Evolutionary conservation across 2,797 vertebrate genomes (phyloP), one percentile per base, ranked within the genome.

Genomic region (Alfaro cultratus): DNA sequence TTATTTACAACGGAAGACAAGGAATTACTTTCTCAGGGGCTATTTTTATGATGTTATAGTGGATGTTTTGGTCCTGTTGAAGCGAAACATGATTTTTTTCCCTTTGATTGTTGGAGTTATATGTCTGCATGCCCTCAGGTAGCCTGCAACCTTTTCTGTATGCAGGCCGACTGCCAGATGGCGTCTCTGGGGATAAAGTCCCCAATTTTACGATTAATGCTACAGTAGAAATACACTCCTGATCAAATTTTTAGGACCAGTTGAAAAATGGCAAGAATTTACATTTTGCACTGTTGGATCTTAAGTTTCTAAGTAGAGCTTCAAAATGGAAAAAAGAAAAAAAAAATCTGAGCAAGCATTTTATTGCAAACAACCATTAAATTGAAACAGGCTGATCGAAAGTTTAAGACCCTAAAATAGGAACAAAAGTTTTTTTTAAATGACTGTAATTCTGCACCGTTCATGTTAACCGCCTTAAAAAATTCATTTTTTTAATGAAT

Each of bases 21-120:
- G 78, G 72, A 80, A 77, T 90, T 83, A 39, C 77, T 83, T 87
- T 88, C 77, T 78, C 21, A 8, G 13, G 80, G 72, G 76, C 70
- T 49, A 86, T 90, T 78, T 78, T 46, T 18, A 74, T 68, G 73
- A 75, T 29, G 71, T 86, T 84, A 70, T 51, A 57, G 75, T 67
- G 74, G 71, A 83, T 78, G 73, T 76, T 85, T 71, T 78, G 68
- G 84, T 83, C 75, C 62, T 68, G 31, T 78, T 79, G 74, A 39
- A 72, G 55, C 47, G 55, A 53, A 67, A 34, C 7, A 41, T 57
- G 43, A 45, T 64, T 87, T 85, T 84, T 51, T 26, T 15, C 2
- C 55, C 86, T 80, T 73, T 41, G 72, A 78, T 78, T 80, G 23
- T 49, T 62, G 77, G 68, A 84, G 76, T 39, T 41, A 55, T 15